These are phyloP conservation scores for Galbula dea DNA, from an alignment of 2,113 vertebrate species.

Conservation along the genomic window DNA sequence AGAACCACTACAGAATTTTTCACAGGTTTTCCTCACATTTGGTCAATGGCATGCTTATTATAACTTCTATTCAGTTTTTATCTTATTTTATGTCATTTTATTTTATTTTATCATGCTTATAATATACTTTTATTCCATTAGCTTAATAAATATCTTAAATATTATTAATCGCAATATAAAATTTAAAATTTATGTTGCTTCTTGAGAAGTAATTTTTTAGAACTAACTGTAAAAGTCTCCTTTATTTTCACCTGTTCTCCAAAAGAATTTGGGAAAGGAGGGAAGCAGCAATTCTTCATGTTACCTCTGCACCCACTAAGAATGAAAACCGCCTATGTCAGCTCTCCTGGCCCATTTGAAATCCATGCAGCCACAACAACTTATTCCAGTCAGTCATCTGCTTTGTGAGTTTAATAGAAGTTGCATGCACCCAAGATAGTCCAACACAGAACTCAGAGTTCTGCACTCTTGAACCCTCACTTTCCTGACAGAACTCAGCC, in stretches of 20 bases:
- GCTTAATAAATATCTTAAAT: not conserved
- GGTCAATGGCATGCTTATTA: not conserved
- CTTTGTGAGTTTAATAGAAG: not conserved
- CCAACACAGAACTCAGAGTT: not conserved
- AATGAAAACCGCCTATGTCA: not conserved
- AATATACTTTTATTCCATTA: not conserved
- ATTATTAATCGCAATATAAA: not conserved
- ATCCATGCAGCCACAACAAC: not conserved
- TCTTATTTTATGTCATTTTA: too few species aligned
- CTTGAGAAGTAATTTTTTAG: not conserved
- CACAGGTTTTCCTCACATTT: not conserved
- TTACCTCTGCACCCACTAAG: fast-evolving
- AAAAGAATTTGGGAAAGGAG: not conserved
- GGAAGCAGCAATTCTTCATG: not conserved
- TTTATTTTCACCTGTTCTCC: not conserved
- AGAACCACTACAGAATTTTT: not conserved
- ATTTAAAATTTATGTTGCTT: not conserved
- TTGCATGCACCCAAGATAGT: not conserved
- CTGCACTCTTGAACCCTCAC: not conserved
- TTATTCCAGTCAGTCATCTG: not conserved
- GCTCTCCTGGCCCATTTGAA: not conserved
- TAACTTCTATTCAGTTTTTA: not conserved
- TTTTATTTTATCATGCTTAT: too few species aligned
- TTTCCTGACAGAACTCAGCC: not conserved
- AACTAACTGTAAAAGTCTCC: not conserved